Evolutionary conservation across 2,888 invertebrate species (phyloP), one percentile per base, ranked within the genome.

Genomic region (Stenchaetothrips biformis): DNA sequence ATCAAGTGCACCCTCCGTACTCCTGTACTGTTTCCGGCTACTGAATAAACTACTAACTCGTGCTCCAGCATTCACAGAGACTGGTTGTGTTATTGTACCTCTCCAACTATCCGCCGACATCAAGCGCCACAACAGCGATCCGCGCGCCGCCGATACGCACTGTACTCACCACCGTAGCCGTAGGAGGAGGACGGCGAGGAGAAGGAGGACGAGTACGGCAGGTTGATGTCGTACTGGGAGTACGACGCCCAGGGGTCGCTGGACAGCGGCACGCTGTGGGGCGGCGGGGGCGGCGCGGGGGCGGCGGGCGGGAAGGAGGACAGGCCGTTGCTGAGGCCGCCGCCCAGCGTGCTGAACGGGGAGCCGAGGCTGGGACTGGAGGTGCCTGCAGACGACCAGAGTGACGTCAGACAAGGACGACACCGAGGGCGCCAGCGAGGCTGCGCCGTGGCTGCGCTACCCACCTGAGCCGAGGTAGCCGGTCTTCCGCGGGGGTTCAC

Each of bases 401-500:
- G 67, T 0, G 82, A 81, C 11, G 83, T 81, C 80, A 82, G 59
- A 59, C 59, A 2, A 13, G 53, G 2, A 16, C 53, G 37, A 37
- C 53, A 9, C 2, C 3, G 13, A 53, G 53, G 2, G 53, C 53
- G 53, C 3, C 13, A 9, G 53, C 13, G 81, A 48, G 21, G 62
- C 79, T 59, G 81, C 78, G 81, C 80, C 80, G 0, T 78, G 25
- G 48, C 21, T 18, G 77, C 18, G 13, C 18, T 9, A 85, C 81
- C 88, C 87, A 6, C 87, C 84, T 74, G 83, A 83, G 2, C 87
- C 85, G 85, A 88, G 86, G 83, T 88, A 89, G 59, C 93, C 94
- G 0, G 95, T 95, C 87, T 97, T 97, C 62, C 97, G 90, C 0
- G 97, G 96, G 0, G 97, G 97, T 86, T 97, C 97, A 62, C 96